Evolutionary conservation across 2,888 invertebrate species (phyloP), one percentile per base, ranked within the genome.

Genomic region (Phalera bucephala): DNA sequence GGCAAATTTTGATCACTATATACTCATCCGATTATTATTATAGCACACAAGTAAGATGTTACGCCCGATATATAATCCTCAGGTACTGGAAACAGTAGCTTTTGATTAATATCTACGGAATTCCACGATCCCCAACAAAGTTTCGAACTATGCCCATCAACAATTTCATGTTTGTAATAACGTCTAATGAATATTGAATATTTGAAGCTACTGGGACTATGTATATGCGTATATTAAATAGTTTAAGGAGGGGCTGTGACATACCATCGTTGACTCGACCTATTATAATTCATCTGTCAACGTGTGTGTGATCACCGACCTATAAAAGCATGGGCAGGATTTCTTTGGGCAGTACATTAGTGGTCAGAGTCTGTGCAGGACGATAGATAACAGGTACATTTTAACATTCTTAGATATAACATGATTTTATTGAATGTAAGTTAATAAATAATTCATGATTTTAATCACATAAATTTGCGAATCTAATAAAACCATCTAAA

Each of bases 291-390:
- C 28, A 42, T 45, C n/a, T n/a, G 23, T 47, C 49, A 47, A 44
- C 43, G 52, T 45, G 54, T 52, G 66, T 63, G 62, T 61, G 54
- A 54, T 47, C 46, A 58, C 26, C 83, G 81, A 80, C 83, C 86
- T 87, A 87, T 87, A 87, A 80, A 86, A 85, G 82, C 70, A 62
- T 60, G 50, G 64, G 40, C 72, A 74, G 83, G 78, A 80, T 63
- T 62, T 60, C 40, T 46, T 31, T 51, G 59, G 59, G 48, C 82
- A 80, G 77, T 82, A 72, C 60, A 72, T 60, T 62, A 64, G 66
- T 66, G 61, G 65, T 71, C 75, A 68, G 72, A 75, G 74, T 66
- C 70, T 68, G 78, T 76, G 73, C 50, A 56, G 68, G 65, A 63
- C 69, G 67, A 53, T 62, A 51, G 62, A 64, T 41, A 63, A 65